Percentiles rank a stretch among this genome's conserved stretches.
Conservation (phyloP, 2,113 vertebrate genomes). For the Vidua macroura region DNA sequence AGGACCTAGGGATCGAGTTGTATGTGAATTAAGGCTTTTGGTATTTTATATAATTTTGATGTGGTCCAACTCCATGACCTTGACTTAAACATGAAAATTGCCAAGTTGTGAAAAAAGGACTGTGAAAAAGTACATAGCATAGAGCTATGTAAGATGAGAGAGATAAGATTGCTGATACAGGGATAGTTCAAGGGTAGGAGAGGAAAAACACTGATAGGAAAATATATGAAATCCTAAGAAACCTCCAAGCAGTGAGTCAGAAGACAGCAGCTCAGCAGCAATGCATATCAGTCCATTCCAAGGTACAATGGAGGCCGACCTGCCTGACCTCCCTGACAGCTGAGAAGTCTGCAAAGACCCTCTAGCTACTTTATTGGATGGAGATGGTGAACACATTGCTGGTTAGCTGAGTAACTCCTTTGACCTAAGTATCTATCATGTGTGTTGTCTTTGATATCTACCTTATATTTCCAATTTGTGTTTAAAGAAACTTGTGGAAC, state of each 20-base stretch:
- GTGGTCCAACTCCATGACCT: neutral
- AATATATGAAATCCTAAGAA: neutral
- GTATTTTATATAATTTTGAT: neutral
- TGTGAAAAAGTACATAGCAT: neutral
- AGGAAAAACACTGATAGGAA: neutral
- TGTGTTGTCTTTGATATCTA: neutral
- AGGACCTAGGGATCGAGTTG: neutral
- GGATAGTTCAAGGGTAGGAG: neutral
- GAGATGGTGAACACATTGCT: neutral
- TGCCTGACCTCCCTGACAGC: neutral
- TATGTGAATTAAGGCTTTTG: neutral
- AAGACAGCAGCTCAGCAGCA: neutral
- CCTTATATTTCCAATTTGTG: neutral
- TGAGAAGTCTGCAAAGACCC: neutral
- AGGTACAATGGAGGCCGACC: accelerated
- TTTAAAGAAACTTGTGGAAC: neutral
- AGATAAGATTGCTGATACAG: neutral
- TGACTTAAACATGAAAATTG: neutral
- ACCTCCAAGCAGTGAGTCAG: neutral
- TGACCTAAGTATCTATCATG: neutral
- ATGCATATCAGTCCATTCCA: neutral
- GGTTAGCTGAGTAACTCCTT: neutral
- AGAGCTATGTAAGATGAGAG: neutral
- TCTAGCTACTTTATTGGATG: neutral
- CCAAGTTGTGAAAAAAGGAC: neutral